A percentile compares a stretch with the other conserved stretches of the same genome.
phyloP scores from a whole-genome alignment of 2,888 invertebrate species.

The Ormia ochracea region DNA sequence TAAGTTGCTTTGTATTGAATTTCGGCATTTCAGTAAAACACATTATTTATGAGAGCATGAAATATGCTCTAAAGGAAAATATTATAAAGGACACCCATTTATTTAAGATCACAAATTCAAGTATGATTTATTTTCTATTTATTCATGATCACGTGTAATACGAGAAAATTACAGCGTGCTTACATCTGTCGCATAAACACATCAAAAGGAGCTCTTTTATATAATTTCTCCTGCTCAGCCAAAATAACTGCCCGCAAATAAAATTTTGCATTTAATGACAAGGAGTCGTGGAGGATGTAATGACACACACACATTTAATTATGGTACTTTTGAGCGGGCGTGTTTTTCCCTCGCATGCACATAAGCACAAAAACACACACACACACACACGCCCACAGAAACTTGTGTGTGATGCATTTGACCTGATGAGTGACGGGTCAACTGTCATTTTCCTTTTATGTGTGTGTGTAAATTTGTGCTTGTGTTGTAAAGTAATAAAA shows the following conservation, averaged over 20 bases:
- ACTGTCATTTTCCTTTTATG: neutral
- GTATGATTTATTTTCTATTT: neutral
- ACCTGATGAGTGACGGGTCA: neutral
- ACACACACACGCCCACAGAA: no score
- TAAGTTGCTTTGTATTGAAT: no score
- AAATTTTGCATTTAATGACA: neutral
- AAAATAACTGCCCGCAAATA: neutral
- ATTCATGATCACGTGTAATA: neutral
- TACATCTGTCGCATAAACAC: neutral
- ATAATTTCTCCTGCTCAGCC: neutral
- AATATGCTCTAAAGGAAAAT: no score
- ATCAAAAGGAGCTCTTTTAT: neutral
- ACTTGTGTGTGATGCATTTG: no score
- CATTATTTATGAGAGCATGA: no score
- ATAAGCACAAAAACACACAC: no score
- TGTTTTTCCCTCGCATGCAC: constrained; percentile 13
- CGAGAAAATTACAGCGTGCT: no score
- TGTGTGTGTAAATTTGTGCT: neutral
- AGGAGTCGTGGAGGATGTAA: neutral
- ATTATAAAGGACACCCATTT: neutral
- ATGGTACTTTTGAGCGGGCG: constrained; percentile 42
- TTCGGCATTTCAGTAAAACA: no score
- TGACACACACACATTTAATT: neutral
- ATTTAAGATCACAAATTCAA: neutral
- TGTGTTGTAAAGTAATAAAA: constrained; percentile 28